Evolutionary conservation across 2,888 invertebrate genomes (phyloP), one percentile per base, ranked within the genome.

Genomic region (Cheilosia pagana): DNA sequence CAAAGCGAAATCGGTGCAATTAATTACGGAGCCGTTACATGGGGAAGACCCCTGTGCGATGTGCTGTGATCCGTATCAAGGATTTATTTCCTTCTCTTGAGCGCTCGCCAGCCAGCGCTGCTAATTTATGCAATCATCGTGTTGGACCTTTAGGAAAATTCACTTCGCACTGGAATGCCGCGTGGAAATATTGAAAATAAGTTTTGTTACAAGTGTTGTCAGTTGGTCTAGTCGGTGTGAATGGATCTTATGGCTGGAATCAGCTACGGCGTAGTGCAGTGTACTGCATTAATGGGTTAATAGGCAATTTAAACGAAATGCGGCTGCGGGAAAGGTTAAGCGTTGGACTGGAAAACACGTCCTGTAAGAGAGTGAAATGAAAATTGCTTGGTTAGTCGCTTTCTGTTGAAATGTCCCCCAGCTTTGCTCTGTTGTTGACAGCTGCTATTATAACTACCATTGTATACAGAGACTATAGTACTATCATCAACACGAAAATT

Each of bases 1-100:
- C 57, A 78, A 72, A 83, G 82, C 67, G 62, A 78, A 83, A 74
- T 83, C 78, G 77, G 78, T 83, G 82, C 82, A 77, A 83, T 83
- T 83, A 78, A 83, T 83, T 83, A 83, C 52, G 78, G 39, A 78
- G 82, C 82, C 82, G 78, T 83, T 83, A 83, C 12, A 35, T 78
- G 78, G 77, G 50, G 78, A 78, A 78, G 72, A 77, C 72, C 82
- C 53, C 82, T 82, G 62, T 43, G 68, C 55, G 72, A 43, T 74
- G 62, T 68, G 68, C 68, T 74, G 62, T 78, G 82, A 83, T 83
- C 82, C 77, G 72, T 74, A 68, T 19, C 50, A 57, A 74, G 67
- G 67, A 77, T 77, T 62, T 72, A 82, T 77, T 63, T 77, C 48
- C 67, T 39, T 23, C 25, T 25, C 21, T 55, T 31, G 67, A 50